These are phyloP conservation scores for Dendroctonus valens DNA, from an alignment of 1,140 invertebrate species.

Conservation along the genomic window DNA sequence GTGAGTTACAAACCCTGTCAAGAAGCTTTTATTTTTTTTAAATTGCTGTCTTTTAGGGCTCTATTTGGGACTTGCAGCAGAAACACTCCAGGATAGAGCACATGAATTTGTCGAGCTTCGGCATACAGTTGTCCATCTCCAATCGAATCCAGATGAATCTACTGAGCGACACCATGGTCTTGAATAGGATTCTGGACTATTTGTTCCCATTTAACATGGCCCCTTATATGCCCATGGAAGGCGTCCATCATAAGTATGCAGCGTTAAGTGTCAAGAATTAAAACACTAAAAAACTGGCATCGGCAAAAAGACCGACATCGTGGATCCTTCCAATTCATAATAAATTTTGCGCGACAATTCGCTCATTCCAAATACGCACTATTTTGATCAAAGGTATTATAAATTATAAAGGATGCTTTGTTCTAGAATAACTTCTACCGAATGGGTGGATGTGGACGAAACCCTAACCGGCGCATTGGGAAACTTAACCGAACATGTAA, in stretches of 20 bases:
- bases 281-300: too few species aligned
- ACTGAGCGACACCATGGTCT: constrained; percentile 45
- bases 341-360: too few species aligned
- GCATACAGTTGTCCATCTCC: constrained; percentile 67
- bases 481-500: constrained; percentile 37
- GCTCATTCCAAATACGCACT: too few species aligned
- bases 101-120: constrained; percentile 46
- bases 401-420: constrained; percentile 52
- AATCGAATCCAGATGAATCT: constrained; percentile 58
- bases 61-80: constrained; percentile 1
- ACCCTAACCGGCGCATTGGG: constrained; percentile 24
- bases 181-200: constrained; percentile 49
- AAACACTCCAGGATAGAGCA: constrained; percentile 54
- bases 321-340: too few species aligned
- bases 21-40: too few species aligned
- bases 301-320: too few species aligned
- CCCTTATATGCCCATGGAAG: constrained; percentile 49
- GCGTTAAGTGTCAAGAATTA: too few species aligned
- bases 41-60: too few species aligned
- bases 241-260: constrained; percentile 51
- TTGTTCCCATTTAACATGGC: constrained; percentile 46
- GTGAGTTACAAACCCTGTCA: not conserved
- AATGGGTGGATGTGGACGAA: constrained; percentile 52
- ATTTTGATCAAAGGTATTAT: constrained; percentile 57
- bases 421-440: constrained; percentile 76